Evolutionary conservation across 2,113 vertebrate species (phyloP).

Genomic region (Thinocorus orbignyianus): DNA sequence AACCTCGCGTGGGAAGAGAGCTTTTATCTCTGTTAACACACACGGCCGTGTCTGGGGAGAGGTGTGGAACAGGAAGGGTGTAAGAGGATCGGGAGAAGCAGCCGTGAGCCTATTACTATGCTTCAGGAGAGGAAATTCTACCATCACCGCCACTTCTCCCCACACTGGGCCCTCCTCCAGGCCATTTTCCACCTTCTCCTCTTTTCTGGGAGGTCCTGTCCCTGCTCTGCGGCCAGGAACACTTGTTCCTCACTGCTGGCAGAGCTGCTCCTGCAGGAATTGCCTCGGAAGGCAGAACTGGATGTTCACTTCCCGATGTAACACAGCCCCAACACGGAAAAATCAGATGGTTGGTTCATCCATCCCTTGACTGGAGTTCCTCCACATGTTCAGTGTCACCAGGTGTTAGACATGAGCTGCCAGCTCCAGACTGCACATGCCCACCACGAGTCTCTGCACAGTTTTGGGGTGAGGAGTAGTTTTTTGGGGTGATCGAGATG

Average conservation of each 20-base stretch:
- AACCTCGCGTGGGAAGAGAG: neutral
- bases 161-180: neutral
- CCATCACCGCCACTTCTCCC: neutral
- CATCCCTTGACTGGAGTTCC: neutral
- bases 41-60: neutral
- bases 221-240: neutral
- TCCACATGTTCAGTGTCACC: neutral
- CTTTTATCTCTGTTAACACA: slow-evolving; percentile 45
- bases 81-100: neutral
- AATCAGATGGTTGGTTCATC: neutral
- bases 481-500: neutral
- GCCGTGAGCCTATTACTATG: neutral
- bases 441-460: neutral
- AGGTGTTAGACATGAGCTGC: rapidly evolving
- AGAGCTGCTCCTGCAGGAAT: neutral
- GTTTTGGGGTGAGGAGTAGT: neutral
- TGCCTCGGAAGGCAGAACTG: neutral
- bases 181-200: neutral
- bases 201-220: neutral
- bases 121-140: neutral
- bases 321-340: neutral
- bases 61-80: neutral
- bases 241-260: neutral
- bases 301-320: neutral
- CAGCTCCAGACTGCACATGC: neutral